Evolutionary conservation across 1,140 invertebrate species (phyloP).

Genomic region (Drosophila ficusphila): DNA sequence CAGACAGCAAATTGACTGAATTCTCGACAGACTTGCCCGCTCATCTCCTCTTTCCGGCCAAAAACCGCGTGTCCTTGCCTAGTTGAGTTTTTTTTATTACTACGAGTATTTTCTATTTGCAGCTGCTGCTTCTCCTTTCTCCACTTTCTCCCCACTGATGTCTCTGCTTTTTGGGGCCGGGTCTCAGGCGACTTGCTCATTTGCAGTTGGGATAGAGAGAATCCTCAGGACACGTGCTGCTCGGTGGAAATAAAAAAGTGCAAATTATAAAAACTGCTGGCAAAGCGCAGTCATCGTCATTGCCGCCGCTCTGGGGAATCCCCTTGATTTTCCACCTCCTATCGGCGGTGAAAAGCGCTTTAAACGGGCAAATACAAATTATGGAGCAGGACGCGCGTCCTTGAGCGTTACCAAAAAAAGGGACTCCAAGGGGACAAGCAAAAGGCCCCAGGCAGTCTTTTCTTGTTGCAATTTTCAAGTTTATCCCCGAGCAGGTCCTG

Average conservation of each 20-base stretch:
- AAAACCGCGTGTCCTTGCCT: constrained; percentile 44
- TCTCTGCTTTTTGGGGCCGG: constrained; percentile 34
- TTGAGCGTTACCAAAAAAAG: constrained; percentile 40
- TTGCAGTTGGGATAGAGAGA: constrained; percentile 61
- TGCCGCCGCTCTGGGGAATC: constrained; percentile 48
- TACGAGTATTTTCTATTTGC: constrained; percentile 69
- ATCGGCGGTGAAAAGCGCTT: constrained; percentile 48
- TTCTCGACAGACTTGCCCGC: constrained; percentile 50
- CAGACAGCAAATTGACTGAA: constrained; percentile 64
- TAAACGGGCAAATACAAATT: constrained; percentile 19
- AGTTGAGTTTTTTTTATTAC: constrained; percentile 62
- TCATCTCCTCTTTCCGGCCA: constrained; percentile 5
- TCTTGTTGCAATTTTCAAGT: constrained; percentile 68
- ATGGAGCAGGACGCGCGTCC: constrained; percentile 26
- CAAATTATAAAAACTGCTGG: constrained; percentile 81
- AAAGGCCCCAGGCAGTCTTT: constrained; percentile 10
- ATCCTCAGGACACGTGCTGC: constrained; percentile 52
- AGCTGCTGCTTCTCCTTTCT: constrained; percentile 19
- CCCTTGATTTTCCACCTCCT: constrained; percentile 17
- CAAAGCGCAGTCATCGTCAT: constrained; percentile 74
- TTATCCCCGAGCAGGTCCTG: constrained; percentile 22
- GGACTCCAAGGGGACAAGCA: constrained; percentile 26
- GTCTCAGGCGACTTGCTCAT: constrained; percentile 67
- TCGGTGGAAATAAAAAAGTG: constrained; percentile 45
- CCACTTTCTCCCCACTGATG: neutral